A percentile compares a stretch with the other conserved stretches of the same genome.
These are phyloP conservation scores for Thalassaphorura encarpata DNA, from an alignment of 1,140 invertebrate species.

Conservation along the genomic window DNA sequence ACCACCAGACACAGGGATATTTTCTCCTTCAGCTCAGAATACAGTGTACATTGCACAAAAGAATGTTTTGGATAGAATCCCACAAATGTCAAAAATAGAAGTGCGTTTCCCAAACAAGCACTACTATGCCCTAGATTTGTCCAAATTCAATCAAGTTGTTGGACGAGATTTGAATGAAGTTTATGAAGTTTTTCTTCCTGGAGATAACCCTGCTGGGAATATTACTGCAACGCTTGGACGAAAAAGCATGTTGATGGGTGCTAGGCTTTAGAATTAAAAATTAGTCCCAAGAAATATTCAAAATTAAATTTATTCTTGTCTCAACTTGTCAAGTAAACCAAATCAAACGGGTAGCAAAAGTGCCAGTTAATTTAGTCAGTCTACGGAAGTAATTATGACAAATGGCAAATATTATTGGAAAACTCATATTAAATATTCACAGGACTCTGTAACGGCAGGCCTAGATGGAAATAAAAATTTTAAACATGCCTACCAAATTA, in stretches of 20 bases:
- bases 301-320: too few species aligned
- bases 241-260: conserved; percentile 37
- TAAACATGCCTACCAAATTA: too few species aligned
- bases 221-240: conserved; percentile 57
- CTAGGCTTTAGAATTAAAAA: too few species aligned
- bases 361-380: too few species aligned
- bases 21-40: conserved; percentile 63
- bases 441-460: too few species aligned
- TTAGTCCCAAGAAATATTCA: too few species aligned
- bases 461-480: too few species aligned
- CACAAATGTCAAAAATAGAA: conserved; percentile 54
- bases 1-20: conserved; percentile 36
- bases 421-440: too few species aligned
- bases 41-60: conserved; percentile 59
- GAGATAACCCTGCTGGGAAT: conserved; percentile 61
- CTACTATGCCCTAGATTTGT: conserved; percentile 59
- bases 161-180: conserved; percentile 50
- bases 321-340: too few species aligned
- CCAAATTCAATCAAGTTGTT: conserved; percentile 51
- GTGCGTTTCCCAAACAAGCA: conserved; percentile 71
- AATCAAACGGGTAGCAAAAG: too few species aligned
- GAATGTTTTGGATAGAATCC: conserved; percentile 50
- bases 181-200: conserved; percentile 55
- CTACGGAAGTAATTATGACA: too few species aligned
- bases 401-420: too few species aligned